Base-by-base conservation (phyloP, 1,140 invertebrate genomes). In the Yoshiicerus persimilis region DNA sequence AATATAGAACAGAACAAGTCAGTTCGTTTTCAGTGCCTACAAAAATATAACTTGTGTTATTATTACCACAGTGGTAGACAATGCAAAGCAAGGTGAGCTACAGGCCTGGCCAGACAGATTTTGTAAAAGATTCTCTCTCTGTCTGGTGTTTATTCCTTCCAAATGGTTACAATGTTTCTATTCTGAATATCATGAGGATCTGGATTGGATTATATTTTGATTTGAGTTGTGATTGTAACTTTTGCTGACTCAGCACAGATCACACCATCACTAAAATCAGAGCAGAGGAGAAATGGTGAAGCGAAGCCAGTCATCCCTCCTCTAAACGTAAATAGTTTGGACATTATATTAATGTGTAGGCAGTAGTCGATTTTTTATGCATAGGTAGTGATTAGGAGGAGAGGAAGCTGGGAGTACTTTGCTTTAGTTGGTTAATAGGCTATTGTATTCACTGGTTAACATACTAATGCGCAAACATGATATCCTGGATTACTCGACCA, bases 391-490 rank as follows among this genome's bases (percentile, higher is more conserved):
- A 8, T 41, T 66, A 13, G n/a, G 0, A 3, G 64, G 64, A 66
- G 23, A 32, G 8, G 66, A 30, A 30, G 66, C 9, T 70, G 66
- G 66, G 30, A 70, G 66, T 30, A 27, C 25, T 30, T 70, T 70
- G 30, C 66, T 27, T 70, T 27, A 56, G 16, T 36, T 80, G n/a
- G 11, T 80, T 80, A 80, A 36, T 80, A 23, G 75, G 30, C 27
- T 36, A 80, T 80, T 80, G 13, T 38, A 80, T 80, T 80, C 75
- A 38, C 20, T 32, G 23, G 30, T 80, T 80, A 80, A 34, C 75
- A 80, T 36, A 56, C 83, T 84, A 84, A 84, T 84, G 38, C 38
- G 83, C 39, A 25, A 84, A 84, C 83, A 84, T 84, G 41, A 41
- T 47, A 30, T 30, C 32, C 80, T 77, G 70, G 70, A 36, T 77